Base-by-base conservation (phyloP, 1,140 invertebrate species). In the Chironomus striatipennis region DNA sequence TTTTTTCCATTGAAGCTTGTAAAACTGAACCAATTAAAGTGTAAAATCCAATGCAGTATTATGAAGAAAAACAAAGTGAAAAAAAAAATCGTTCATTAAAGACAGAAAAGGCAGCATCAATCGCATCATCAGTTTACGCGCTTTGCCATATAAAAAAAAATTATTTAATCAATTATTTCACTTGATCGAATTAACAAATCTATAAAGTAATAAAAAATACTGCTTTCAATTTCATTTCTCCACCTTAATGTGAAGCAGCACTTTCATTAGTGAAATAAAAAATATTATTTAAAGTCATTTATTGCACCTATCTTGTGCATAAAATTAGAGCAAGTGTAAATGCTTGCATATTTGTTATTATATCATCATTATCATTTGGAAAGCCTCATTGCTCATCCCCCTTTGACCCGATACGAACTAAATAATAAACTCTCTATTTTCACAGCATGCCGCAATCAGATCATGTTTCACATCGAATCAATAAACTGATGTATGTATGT, bases 121-220 rank as follows among this genome's bases (percentile, higher is more conserved):
- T 47, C 43, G 43, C 43, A 47, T 47, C 43, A 47, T 47, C 43
- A 47, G 43, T 47, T 34, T 34, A 15, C 43, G 43, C 43, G 43
- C 43, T 47, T 47, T 47, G 43, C 43, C 43, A 10, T 47, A 47
- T 47, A 47, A 47, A 47, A 47, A 10, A 20, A 67, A 67, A 67
- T 67, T 67, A 67, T 20, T 67, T 67, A 67, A 67, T 67, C 64
- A 67, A 67, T 67, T 67, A 67, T 67, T 67, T 67, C 64, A 18
- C 64, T 67, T 18, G 64, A 67, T 67, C 64, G 8, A 67, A 67
- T 67, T 67, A 67, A 67, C 64, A 67, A 20, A 18, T 67, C 64
- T 15, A 67, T 67, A 67, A 67, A 67, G 18, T 17, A 7, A 20
- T 67, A 67, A 67, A 67, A 18, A 67, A 67, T 15, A 67, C 64